Evolutionary conservation across 2,113 vertebrate genomes (phyloP).

Genomic region (Cacatua alba): DNA sequence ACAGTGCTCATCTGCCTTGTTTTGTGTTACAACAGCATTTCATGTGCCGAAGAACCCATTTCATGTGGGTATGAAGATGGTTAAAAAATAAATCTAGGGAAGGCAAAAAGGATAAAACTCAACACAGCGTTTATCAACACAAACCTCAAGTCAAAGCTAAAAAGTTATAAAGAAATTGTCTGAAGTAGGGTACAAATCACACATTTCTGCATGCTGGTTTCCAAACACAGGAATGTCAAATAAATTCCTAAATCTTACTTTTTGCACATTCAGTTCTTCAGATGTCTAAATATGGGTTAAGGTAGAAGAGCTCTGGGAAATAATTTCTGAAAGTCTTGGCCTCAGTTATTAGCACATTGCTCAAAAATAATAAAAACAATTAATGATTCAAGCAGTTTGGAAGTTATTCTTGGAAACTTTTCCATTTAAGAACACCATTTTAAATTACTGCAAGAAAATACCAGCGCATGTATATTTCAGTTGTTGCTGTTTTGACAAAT

Average conservation of each 20-base stretch:
- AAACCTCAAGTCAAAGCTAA: background rate
- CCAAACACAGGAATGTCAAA: background rate
- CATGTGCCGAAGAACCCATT: no score
- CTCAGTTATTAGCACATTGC: conserved; percentile 4
- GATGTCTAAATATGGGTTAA: background rate
- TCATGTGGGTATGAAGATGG: background rate
- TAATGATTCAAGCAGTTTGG: conserved; percentile 36
- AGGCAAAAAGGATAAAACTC: background rate
- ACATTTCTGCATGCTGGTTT: background rate
- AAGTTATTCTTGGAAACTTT: conserved; percentile 31
- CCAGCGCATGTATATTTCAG: background rate
- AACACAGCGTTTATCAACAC: background rate
- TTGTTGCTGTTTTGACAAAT: background rate
- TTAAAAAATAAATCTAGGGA: background rate
- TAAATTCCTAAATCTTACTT: background rate
- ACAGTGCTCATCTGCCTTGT: background rate
- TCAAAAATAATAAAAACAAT: conserved; percentile 48
- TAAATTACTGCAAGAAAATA: conserved; percentile 2
- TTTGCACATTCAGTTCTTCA: conserved; percentile 19
- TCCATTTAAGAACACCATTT: background rate
- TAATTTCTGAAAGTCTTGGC: conserved; percentile 22
- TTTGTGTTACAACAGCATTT: background rate
- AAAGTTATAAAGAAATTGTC: background rate
- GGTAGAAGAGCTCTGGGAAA: background rate
- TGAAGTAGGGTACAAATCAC: background rate